A percentile compares a stretch with the other conserved stretches of the same genome.
phyloP scores from a whole-genome alignment of 2,888 invertebrate genomes.

The Ichneumon xanthorius region DNA sequence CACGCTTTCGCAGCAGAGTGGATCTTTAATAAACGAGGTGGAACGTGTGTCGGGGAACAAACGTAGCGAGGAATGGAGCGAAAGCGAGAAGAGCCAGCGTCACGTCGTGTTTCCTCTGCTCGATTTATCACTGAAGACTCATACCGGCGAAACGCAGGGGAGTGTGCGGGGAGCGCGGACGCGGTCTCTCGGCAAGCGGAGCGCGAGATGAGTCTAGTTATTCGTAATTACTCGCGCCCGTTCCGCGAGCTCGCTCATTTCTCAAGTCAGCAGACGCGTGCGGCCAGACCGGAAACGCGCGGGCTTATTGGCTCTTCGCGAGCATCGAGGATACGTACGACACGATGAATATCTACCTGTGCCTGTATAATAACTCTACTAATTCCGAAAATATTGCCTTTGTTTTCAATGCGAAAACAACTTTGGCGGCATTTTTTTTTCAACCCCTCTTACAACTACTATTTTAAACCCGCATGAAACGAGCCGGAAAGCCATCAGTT shows the following conservation, averaged over 20 bases:
- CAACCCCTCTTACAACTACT: not conserved
- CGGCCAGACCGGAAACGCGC: conserved; percentile 38
- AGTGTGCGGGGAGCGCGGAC: conserved; percentile 24
- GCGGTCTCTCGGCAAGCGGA: conserved; percentile 48
- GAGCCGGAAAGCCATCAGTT: too few relatives aligned
- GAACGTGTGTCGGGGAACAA: conserved; percentile 57
- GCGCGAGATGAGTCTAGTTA: conserved; percentile 74
- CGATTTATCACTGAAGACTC: conserved; percentile 75
- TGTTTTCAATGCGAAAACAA: too few relatives aligned
- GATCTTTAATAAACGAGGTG: conserved; percentile 61
- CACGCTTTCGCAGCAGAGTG: conserved; percentile 58
- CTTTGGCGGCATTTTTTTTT: too few relatives aligned
- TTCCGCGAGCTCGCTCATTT: conserved; percentile 68
- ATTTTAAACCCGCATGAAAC: not conserved
- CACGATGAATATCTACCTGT: not conserved
- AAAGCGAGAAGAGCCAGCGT: conserved; percentile 46
- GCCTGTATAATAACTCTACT: not conserved
- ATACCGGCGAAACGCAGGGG: conserved; percentile 63
- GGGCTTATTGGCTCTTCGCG: conserved; percentile 51
- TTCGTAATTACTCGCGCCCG: conserved; percentile 76
- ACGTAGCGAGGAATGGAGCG: conserved; percentile 42
- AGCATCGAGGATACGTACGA: conserved; percentile 47
- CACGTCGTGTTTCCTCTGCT: conserved; percentile 68
- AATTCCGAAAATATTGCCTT: not conserved
- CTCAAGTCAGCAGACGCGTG: conserved; percentile 72